These are phyloP conservation scores for Heliornis fulica DNA, from an alignment of 2,113 vertebrate genomes.

Conservation along the genomic window DNA sequence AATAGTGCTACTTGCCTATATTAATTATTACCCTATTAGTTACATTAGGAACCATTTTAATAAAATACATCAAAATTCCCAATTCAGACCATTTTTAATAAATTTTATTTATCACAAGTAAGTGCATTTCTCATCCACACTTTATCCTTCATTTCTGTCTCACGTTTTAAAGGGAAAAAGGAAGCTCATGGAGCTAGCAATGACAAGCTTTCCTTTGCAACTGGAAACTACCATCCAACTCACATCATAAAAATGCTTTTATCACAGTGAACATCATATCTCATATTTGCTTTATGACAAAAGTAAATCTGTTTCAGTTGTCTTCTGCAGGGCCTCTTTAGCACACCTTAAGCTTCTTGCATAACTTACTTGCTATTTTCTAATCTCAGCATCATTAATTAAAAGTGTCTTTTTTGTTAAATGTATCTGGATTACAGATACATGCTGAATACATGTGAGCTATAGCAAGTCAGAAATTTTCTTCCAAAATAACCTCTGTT, in stretches of 20 bases:
- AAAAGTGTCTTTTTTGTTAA: background rate
- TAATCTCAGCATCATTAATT: background rate
- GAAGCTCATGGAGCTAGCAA: background rate
- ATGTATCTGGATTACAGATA: background rate
- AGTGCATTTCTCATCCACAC: background rate
- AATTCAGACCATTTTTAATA: background rate
- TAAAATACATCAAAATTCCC: background rate
- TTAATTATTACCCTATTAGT: background rate
- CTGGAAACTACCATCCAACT: background rate
- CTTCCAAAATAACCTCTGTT: background rate
- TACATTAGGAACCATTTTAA: background rate
- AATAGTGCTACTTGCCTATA: background rate
- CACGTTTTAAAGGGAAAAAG: background rate
- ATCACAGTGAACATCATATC: background rate
- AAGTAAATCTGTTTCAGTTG: background rate
- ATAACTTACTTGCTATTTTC: background rate
- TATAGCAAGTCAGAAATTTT: background rate
- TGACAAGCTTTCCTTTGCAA: background rate
- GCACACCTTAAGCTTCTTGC: background rate
- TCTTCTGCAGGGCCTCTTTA: background rate
- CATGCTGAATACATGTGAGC: background rate
- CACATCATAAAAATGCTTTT: background rate
- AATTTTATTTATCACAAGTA: background rate
- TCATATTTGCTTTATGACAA: background rate
- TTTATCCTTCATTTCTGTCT: background rate